These are phyloP conservation scores for Sarcophaga carnaria DNA, from an alignment of 2,888 invertebrate genomes.

Conservation along the genomic window DNA sequence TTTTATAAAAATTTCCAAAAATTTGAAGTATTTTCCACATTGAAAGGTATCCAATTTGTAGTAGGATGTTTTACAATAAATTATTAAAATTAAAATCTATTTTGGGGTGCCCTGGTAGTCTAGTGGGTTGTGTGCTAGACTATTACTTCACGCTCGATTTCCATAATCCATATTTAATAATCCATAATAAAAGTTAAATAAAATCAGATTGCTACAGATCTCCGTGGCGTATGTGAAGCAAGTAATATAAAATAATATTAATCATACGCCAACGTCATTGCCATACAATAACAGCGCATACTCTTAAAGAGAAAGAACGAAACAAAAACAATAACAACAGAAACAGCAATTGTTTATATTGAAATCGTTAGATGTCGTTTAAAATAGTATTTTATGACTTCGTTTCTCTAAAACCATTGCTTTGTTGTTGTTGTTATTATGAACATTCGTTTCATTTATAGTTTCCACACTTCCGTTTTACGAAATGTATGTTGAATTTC, in stretches of 20 bases:
- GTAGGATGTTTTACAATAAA: too few relatives aligned
- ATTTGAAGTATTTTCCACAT: too few relatives aligned
- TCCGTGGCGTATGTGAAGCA: background rate
- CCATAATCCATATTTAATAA: too few relatives aligned
- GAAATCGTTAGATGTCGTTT: constrained; percentile 26
- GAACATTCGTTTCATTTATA: background rate
- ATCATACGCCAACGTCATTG: constrained; percentile 45
- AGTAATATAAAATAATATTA: background rate
- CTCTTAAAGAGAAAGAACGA: background rate
- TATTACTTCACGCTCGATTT: too few relatives aligned
- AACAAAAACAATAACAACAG: background rate
- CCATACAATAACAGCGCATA: constrained; percentile 49
- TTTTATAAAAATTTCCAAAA: too few relatives aligned
- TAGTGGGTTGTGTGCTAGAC: too few relatives aligned
- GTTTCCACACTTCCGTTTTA: constrained; percentile 69
- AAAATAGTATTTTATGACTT: constrained; percentile 6
- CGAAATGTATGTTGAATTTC: constrained; percentile 14
- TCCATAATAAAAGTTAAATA: too few relatives aligned
- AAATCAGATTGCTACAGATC: too few relatives aligned
- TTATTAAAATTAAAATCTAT: too few relatives aligned
- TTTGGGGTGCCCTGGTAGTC: too few relatives aligned
- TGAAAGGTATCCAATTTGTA: too few relatives aligned
- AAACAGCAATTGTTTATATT: background rate
- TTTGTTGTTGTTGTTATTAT: constrained; percentile 5
- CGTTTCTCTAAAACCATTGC: constrained; percentile 33